Conservation (phyloP, 2,113 vertebrate species). For the Caranx ignobilis region DNA sequence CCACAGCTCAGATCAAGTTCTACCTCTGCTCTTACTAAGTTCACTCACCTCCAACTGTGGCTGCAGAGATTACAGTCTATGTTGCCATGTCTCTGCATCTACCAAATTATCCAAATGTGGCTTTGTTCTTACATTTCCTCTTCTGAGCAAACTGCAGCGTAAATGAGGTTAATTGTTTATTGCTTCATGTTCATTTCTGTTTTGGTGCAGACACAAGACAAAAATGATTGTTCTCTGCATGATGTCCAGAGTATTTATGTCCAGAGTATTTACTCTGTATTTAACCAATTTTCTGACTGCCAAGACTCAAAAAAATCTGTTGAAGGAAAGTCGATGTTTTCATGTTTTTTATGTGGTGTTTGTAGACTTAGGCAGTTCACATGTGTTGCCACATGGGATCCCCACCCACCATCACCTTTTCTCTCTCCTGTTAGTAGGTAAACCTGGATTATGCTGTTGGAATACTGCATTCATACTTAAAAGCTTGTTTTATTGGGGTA, state of each 20-base stretch:
- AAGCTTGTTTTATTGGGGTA: background rate
- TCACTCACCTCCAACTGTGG: slow-evolving; percentile 13
- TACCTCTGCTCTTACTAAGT: slow-evolving; percentile 15
- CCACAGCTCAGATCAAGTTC: slow-evolving; percentile 8
- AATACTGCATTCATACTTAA: slow-evolving; percentile 18
- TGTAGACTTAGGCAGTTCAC: background rate
- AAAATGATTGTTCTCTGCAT: background rate
- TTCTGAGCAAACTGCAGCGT: slow-evolving; percentile 1
- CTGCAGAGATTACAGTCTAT: slow-evolving; percentile 41
- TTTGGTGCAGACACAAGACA: background rate
- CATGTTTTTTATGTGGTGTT: background rate
- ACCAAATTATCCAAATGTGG: slow-evolving; percentile 10
- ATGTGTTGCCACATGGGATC: background rate
- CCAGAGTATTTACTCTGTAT: background rate
- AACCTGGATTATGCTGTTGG: slow-evolving; percentile 11
- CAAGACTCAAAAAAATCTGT: slow-evolving; percentile 6
- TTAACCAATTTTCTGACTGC: slow-evolving; percentile 1
- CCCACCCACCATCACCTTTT: background rate
- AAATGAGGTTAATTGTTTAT: slow-evolving; percentile 19
- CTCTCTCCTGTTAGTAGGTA: background rate
- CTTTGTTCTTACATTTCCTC: background rate
- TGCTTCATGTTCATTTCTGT: slow-evolving; percentile 16
- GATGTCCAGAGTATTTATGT: slow-evolving; percentile 12
- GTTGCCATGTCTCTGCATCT: slow-evolving; percentile 25
- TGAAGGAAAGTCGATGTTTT: background rate